Evolutionary conservation across 2,797 vertebrate genomes (phyloP).

Genomic region (Erpetoichthys calabaricus): DNA sequence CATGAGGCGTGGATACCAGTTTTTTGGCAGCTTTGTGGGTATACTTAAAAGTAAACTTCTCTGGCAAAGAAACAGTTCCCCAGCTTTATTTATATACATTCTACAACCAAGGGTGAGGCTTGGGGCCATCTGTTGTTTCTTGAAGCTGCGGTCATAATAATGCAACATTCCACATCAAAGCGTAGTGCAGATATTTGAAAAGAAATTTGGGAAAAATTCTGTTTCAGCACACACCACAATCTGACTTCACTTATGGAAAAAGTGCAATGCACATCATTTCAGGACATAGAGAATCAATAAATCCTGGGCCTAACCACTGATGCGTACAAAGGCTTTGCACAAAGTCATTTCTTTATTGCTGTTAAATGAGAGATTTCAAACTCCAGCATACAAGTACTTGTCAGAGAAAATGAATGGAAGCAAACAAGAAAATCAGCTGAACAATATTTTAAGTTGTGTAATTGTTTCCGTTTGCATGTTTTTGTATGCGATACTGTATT

Average conservation of each 20-base stretch:
- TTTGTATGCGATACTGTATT: too few relatives aligned
- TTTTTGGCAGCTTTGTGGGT: slow-evolving; percentile 18
- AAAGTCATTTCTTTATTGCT: too few relatives aligned
- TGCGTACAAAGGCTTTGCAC: too few relatives aligned
- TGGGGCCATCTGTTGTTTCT: slow-evolving; percentile 38
- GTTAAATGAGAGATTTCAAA: too few relatives aligned
- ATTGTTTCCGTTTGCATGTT: too few relatives aligned
- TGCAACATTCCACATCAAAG: slow-evolving; percentile 52
- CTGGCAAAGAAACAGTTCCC: slow-evolving; percentile 21
- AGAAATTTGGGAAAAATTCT: slow-evolving; percentile 42
- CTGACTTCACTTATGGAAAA: slow-evolving; percentile 42
- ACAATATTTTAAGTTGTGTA: too few relatives aligned
- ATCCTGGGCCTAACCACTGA: slow-evolving; percentile 26
- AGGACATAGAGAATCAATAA: slow-evolving; percentile 31
- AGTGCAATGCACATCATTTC: slow-evolving; percentile 29
- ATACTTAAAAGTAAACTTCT: slow-evolving; percentile 26
- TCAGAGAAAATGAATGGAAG: too few relatives aligned
- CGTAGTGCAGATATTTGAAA: slow-evolving; percentile 25
- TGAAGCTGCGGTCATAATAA: slow-evolving; percentile 42
- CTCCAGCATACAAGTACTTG: too few relatives aligned
- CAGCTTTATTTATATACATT: slow-evolving; percentile 24
- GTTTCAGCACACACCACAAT: slow-evolving; percentile 27
- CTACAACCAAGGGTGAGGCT: slow-evolving; percentile 32
- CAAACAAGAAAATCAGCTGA: too few relatives aligned
- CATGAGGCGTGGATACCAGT: slow-evolving; percentile 15